Evolutionary conservation across 1,140 invertebrate species (phyloP).

Genomic region (Sinonovacula constricta): DNA sequence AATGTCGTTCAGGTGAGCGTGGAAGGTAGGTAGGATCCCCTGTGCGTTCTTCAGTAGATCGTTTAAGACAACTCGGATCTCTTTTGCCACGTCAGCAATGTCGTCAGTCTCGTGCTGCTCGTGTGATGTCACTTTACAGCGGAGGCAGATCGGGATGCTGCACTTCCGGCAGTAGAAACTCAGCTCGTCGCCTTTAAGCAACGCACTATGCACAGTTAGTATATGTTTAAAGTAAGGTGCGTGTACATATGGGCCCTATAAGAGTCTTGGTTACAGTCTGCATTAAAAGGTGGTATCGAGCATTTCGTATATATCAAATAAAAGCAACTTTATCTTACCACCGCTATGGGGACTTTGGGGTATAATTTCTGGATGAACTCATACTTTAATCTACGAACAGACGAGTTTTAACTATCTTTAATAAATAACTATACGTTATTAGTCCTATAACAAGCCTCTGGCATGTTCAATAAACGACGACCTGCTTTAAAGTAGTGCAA

Average conservation of each 20-base stretch:
- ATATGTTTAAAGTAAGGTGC: not conserved
- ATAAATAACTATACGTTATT: no score
- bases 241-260: not conserved
- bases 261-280: not conserved
- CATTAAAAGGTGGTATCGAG: not conserved
- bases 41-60: conserved; percentile 41
- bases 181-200: conserved; percentile 39
- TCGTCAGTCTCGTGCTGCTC: conserved; percentile 43
- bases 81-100: conserved; percentile 27
- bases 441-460: no score
- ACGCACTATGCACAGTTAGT: not conserved
- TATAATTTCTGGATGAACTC: no score
- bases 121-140: conserved; percentile 45
- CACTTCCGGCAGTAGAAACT: conserved; percentile 49
- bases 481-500: no score
- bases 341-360: not conserved
- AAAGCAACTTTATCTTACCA: not conserved
- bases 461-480: no score
- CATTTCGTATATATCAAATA: not conserved
- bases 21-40: conserved; percentile 38
- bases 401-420: no score
- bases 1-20: conserved; percentile 38
- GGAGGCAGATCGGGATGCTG: conserved; percentile 36
- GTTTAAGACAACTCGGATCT: conserved; percentile 34
- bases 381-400: not conserved